phyloP scores from a whole-genome alignment of 2,113 vertebrate genomes.

The Phyllopteryx taeniolatus region DNA sequence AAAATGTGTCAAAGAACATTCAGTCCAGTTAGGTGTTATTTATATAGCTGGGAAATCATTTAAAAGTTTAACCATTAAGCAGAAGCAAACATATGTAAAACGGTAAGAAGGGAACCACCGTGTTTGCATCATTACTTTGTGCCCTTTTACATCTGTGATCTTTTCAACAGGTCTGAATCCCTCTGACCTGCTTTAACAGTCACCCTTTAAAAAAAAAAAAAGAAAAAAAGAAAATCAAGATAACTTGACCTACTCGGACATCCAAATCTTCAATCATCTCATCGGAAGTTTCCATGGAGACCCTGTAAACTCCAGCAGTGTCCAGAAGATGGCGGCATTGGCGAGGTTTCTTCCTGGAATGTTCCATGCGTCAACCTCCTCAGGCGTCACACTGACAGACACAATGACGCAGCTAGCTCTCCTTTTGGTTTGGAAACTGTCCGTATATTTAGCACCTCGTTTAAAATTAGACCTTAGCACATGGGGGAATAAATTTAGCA shows the following conservation, averaged over 20 bases:
- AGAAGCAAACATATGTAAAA: too few relatives aligned
- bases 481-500: conserved; percentile 53
- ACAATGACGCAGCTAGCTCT: conserved; percentile 69
- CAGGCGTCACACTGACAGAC: conserved; percentile 43
- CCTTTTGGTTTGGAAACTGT: conserved; percentile 73
- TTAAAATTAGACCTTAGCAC: conserved; percentile 67
- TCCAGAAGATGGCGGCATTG: conserved; percentile 66
- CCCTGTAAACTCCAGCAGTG: conserved; percentile 1
- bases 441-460: conserved; percentile 72
- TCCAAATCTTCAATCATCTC: conserved; percentile 33
- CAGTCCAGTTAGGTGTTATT: too few relatives aligned
- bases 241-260: conserved; percentile 36
- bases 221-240: conserved; percentile 2
- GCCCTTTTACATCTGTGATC: neutral
- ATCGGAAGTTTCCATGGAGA: conserved; percentile 46
- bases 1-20: too few relatives aligned
- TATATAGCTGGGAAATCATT: too few relatives aligned
- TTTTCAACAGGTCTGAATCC: conserved; percentile 17
- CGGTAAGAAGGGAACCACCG: too few relatives aligned
- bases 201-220: too few relatives aligned
- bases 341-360: conserved; percentile 24
- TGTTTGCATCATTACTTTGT: too few relatives aligned
- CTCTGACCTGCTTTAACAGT: conserved; percentile 38
- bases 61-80: too few relatives aligned
- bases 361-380: conserved; percentile 17